Evolutionary conservation across 1,140 invertebrate genomes (phyloP), one percentile per base, ranked within the genome.

Genomic region (Epicauta chinensis): DNA sequence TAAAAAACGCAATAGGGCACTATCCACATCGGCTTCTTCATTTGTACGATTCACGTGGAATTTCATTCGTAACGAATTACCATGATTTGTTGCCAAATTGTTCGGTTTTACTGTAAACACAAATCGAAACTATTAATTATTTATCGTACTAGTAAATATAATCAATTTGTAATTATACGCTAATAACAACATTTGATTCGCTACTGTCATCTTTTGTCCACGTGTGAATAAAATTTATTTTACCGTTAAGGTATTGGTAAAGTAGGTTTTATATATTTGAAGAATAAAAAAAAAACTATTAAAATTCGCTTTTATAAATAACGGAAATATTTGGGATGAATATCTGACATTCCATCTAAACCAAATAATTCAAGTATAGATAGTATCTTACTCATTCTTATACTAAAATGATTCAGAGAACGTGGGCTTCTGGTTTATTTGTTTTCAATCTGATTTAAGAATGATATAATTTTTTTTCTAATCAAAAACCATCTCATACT

Each of bases 1-100:
- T n/a, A 70, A 51, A 3, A 70, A 12, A 11, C 62, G 56, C 14
- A 70, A 41, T 38, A 65, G 51, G 30, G 65, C 64, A 45, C 60
- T 63, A 34, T 69, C 64, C 2, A 67, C 56, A 23, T 59, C 55
- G 5, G 46, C 32, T 13, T 62, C 43, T 9, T 31, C 13, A 15
- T 54, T 42, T 1, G 35, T 37, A 12, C 10, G 37, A 31, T 55
- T 16, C 14, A 66, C 51, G 0, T 62, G 56, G 42, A 67, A 66
- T 15, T 51, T 55, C 43, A 67, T 43, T 38, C 59, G 32, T 15
- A 50, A 38, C 9, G 51, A 39, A 12, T 47, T 41, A 23, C 23
- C 23, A 23, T 23, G 14, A 5, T 37, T 13, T 4, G 14, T 15
- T 37, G n/a, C 35, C 12, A 13, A 37, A 13, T 37, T 37, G 14